Conservation (phyloP, 1,140 invertebrate species). For the Sarcophaga bullata region DNA sequence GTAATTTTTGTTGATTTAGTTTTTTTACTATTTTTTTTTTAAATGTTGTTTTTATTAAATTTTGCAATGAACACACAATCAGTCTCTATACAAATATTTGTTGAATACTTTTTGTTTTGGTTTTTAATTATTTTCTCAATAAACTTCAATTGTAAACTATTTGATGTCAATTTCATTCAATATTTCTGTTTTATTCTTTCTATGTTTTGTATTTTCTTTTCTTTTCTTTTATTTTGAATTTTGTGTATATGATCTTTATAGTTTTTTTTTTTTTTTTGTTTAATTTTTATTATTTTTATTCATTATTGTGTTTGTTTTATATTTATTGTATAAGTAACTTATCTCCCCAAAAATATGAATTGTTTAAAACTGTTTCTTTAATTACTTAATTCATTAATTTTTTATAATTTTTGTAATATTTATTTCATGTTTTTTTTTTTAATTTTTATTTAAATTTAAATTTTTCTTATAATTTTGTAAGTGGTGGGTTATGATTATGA, state of each 20-base stretch:
- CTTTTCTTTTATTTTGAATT: not conserved
- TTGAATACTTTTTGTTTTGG: not conserved
- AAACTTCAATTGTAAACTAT: slow-evolving; percentile 9
- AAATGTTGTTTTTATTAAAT: slow-evolving; percentile 13
- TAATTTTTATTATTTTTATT: too few relatives aligned
- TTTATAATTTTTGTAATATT: slow-evolving; percentile 15
- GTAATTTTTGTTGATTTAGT: slow-evolving; percentile 16
- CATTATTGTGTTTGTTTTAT: not conserved
- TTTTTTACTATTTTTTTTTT: slow-evolving; percentile 7
- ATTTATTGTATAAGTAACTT: slow-evolving; percentile 29
- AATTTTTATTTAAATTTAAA: not conserved
- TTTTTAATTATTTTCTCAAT: not conserved
- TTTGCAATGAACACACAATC: slow-evolving; percentile 45
- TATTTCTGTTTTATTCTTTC: slow-evolving; percentile 1
- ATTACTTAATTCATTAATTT: not conserved
- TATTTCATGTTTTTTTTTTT: slow-evolving; percentile 23
- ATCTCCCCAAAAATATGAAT: slow-evolving; percentile 35
- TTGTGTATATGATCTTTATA: not conserved
- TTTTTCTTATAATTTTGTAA: slow-evolving; percentile 8
- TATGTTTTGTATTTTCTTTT: not conserved
- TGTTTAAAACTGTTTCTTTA: slow-evolving; percentile 6
- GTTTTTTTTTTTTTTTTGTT: not conserved
- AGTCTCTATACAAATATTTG: slow-evolving; percentile 44
- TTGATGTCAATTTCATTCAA: not conserved
- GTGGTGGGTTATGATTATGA: slow-evolving; percentile 37